Evolutionary conservation across 2,888 invertebrate genomes (phyloP), one percentile per base, ranked within the genome.

Genomic region (Orthosia incerta): DNA sequence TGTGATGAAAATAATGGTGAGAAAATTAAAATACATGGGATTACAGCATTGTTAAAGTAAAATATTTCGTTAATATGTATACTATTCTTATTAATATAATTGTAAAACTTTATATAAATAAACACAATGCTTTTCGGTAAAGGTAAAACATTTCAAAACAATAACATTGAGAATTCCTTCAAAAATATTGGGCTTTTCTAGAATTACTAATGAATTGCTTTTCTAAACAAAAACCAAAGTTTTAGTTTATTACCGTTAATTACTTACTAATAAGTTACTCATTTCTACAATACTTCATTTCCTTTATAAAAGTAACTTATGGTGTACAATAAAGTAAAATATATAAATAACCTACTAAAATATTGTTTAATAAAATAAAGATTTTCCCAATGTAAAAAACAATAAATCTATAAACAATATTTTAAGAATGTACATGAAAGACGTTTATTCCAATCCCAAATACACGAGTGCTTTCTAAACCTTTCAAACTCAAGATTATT

Each of bases 401-500:
- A 68, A 66, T 55, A 62, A 67, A 78, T 76, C 67, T 45, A 55
- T 59, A 31, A 74, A 76, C 70, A 76, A 76, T 76, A 45, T 74
- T 76, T 16, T 23, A 13, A 61, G 53, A 82, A 79, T 74, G 69
- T 68, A 82, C 74, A 80, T 75, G 45, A 79, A 82, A 86, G 62
- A 76, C 73, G 81, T 76, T 82, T 79, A 86, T 79, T 86, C 91
- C 91, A 92, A 93, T 93, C 87, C 89, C 88, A 90, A 93, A 93
- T 92, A 92, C 86, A 88, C 86, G 85, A 91, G 88, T 89, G 80
- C 89, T 89, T 90, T 91, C 88, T 87, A 89, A 91, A 91, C 91
- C 91, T 90, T 89, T 89, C 89, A 92, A 92, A 92, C 91, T 93
- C 86, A 91, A 93, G 91, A 94, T 94, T 94, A 94, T 94, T 94